Conservation (phyloP, 1,140 invertebrate genomes). For the Drosophila nasuta region DNA sequence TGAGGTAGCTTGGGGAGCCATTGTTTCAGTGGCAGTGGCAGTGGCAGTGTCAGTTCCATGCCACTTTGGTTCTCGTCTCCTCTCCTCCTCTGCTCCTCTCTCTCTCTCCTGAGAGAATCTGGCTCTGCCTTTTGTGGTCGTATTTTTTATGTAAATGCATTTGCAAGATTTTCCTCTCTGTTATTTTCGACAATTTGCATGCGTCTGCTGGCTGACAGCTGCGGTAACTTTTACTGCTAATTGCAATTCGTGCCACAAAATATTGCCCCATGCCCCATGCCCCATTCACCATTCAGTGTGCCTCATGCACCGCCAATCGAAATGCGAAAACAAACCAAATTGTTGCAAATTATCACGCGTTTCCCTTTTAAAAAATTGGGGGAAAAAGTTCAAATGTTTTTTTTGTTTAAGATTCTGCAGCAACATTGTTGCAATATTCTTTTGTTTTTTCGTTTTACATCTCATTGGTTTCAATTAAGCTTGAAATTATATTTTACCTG, state of each 20-base stretch:
- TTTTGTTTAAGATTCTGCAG: background rate
- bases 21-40: too few relatives aligned
- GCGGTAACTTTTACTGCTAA: conserved; percentile 28
- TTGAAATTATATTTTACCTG: background rate
- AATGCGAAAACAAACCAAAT: conserved; percentile 21
- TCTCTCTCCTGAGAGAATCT: too few relatives aligned
- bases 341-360: conserved; percentile 37
- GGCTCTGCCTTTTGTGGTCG: conserved; percentile 11
- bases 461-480: background rate
- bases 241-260: conserved; percentile 41
- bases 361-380: background rate
- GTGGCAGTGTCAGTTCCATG: too few relatives aligned
- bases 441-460: background rate
- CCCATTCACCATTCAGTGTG: background rate
- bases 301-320: conserved; percentile 3
- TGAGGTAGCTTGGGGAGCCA: too few relatives aligned
- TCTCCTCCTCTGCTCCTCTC: background rate
- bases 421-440: conserved; percentile 4
- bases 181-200: conserved; percentile 33
- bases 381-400: background rate
- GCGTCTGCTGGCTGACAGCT: conserved; percentile 25
- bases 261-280: conserved; percentile 10
- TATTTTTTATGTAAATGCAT: conserved; percentile 42
- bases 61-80: too few relatives aligned
- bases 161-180: conserved; percentile 28